Evolutionary conservation across 2,888 invertebrate genomes (phyloP).

Genomic region (Tryphoninae sp.): DNA sequence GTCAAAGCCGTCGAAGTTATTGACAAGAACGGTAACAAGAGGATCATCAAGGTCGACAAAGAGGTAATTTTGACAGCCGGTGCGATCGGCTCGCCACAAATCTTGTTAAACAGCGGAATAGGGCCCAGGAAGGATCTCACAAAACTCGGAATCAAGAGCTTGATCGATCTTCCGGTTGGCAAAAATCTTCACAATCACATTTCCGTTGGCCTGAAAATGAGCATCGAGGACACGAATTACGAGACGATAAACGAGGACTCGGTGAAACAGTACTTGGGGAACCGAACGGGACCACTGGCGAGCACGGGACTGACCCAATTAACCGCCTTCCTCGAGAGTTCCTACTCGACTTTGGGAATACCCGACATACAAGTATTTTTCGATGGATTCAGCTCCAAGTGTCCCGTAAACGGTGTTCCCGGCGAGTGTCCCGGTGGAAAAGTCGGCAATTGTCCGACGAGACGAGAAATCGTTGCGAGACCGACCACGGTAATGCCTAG

Average conservation of each 20-base stretch:
- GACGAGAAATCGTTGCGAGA: conserved; percentile 78
- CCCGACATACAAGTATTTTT: conserved; percentile 81
- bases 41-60: conserved; percentile 80
- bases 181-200: conserved; percentile 79
- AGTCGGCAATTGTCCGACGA: conserved; percentile 69
- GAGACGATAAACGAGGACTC: conserved; percentile 75
- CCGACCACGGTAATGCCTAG: conserved; percentile 74
- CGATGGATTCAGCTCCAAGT: conserved; percentile 79
- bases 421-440: conserved; percentile 74
- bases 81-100: conserved; percentile 82
- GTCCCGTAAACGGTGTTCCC: conserved; percentile 72
- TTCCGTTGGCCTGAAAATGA: conserved; percentile 75
- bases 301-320: conserved; percentile 81
- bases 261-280: conserved; percentile 76
- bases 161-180: conserved; percentile 78
- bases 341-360: conserved; percentile 74
- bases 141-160: conserved; percentile 72
- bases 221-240: conserved; percentile 73
- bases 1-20: conserved; percentile 84
- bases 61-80: conserved; percentile 83
- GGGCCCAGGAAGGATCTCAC: conserved; percentile 81
- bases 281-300: conserved; percentile 78
- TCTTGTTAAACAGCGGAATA: conserved; percentile 83
- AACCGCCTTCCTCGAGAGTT: conserved; percentile 77
- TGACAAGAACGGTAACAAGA: conserved; percentile 77